Conservation (phyloP, 2,888 invertebrate genomes). For the Drosophila yooni region DNA sequence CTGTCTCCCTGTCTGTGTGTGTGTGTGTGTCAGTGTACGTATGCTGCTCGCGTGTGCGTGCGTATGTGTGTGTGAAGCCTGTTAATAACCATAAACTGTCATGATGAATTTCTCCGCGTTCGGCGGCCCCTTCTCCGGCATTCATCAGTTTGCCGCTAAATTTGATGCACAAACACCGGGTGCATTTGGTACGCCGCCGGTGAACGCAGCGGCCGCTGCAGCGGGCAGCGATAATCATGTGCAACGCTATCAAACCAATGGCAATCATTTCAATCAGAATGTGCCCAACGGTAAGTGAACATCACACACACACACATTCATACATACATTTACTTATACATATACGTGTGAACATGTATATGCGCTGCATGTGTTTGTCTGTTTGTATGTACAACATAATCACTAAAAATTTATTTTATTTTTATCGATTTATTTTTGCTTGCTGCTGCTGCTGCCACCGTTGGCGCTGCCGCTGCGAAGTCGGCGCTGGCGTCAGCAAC, state of each 20-base stretch:
- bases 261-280: slow-evolving; percentile 85
- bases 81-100: slow-evolving; percentile 59
- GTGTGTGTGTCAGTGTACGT: slow-evolving; percentile 16
- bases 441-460: slow-evolving; percentile 51
- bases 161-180: slow-evolving; percentile 85
- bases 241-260: slow-evolving; percentile 85
- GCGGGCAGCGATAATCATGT: slow-evolving; percentile 83
- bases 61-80: slow-evolving; percentile 35
- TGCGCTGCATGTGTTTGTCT: slow-evolving; percentile 46
- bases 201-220: slow-evolving; percentile 78
- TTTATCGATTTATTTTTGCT: slow-evolving; percentile 80
- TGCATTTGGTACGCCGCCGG: slow-evolving; percentile 84
- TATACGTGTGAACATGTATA: slow-evolving; percentile 28
- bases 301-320: slow-evolving; percentile 27
- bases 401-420: slow-evolving; percentile 81
- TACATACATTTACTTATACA: background rate
- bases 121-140: slow-evolving; percentile 85
- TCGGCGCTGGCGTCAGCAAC: slow-evolving; percentile 62
- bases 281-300: slow-evolving; percentile 84
- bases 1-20: slow-evolving; percentile 30
- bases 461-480: slow-evolving; percentile 51
- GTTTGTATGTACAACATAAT: slow-evolving; percentile 72
- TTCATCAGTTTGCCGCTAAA: slow-evolving; percentile 85
- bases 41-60: slow-evolving; percentile 14
- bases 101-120: slow-evolving; percentile 86